phyloP scores from a whole-genome alignment of 2,797 vertebrate genomes.

The Gymnoscopelus microlampas region DNA sequence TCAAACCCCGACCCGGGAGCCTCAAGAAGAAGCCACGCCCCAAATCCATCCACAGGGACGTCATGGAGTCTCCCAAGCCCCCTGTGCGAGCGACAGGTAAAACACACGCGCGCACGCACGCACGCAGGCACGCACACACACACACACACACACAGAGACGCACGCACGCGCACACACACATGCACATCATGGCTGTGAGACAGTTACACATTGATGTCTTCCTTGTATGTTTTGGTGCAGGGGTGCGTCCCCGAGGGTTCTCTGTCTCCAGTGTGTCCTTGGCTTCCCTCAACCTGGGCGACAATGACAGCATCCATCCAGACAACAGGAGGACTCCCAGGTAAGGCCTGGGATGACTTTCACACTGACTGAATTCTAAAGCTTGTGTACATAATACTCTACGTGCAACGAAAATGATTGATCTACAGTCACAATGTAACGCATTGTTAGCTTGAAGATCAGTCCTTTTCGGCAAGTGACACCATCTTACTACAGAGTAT shows the following conservation, averaged over 20 bases:
- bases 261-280: conserved; percentile 95
- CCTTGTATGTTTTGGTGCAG: conserved; percentile 71
- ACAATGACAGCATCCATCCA: conserved; percentile 88
- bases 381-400: too few species aligned
- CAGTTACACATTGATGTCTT: background rate
- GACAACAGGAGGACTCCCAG: conserved; percentile 93
- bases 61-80: conserved; percentile 88
- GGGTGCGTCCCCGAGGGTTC: conserved; percentile 87
- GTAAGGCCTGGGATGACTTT: conserved; percentile 70
- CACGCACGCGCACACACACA: background rate
- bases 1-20: conserved; percentile 88
- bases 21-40: conserved; percentile 93
- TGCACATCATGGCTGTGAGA: background rate
- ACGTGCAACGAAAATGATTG: too few species aligned
- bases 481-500: too few species aligned
- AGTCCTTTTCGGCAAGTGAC: too few species aligned
- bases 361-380: background rate
- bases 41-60: conserved; percentile 95
- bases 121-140: background rate
- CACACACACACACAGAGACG: background rate
- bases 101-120: background rate
- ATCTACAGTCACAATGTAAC: too few species aligned
- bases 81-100: conserved; percentile 87
- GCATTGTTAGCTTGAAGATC: too few species aligned
- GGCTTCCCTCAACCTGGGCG: conserved; percentile 93